Evolutionary conservation across 2,113 vertebrate genomes (phyloP).

Genomic region (Sorex araneus): DNA sequence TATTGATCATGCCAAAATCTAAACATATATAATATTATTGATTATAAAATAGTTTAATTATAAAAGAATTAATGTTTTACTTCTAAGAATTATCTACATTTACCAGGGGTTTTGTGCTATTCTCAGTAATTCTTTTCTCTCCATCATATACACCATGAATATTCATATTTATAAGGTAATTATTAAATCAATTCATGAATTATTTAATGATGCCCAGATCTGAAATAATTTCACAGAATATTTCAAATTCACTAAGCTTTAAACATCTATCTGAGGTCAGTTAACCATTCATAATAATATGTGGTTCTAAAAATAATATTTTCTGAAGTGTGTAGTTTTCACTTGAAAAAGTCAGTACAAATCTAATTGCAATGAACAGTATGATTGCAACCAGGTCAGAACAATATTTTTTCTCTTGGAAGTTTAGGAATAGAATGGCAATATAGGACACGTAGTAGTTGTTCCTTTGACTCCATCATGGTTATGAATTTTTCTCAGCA

Average conservation of each 20-base stretch:
- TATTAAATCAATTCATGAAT: constrained; percentile 84
- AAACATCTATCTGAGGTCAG: constrained; percentile 79
- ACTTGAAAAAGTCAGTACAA: constrained; percentile 69
- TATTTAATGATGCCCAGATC: constrained; percentile 83
- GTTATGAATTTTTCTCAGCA: background rate
- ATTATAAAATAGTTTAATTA: constrained; percentile 54
- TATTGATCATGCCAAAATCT: constrained; percentile 1
- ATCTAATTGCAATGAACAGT: constrained; percentile 25
- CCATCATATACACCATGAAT: constrained; percentile 77
- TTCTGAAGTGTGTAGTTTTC: constrained; percentile 67
- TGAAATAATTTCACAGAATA: constrained; percentile 73
- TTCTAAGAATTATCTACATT: constrained; percentile 57
- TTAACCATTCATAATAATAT: constrained; percentile 77
- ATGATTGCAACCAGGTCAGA: constrained; percentile 15
- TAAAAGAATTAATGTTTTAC: constrained; percentile 54
- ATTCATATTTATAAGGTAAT: constrained; percentile 81
- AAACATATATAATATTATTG: constrained; percentile 56
- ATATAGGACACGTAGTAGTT: background rate
- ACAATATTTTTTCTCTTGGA: constrained; percentile 53
- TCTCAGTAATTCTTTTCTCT: constrained; percentile 67
- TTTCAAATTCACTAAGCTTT: constrained; percentile 76
- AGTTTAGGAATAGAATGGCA: constrained; percentile 13
- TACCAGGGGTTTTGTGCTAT: constrained; percentile 51
- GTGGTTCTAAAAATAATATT: constrained; percentile 77
- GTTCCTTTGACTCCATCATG: background rate